Evolutionary conservation across 2,888 invertebrate species (phyloP).

Genomic region (Drosophila acutilabella): DNA sequence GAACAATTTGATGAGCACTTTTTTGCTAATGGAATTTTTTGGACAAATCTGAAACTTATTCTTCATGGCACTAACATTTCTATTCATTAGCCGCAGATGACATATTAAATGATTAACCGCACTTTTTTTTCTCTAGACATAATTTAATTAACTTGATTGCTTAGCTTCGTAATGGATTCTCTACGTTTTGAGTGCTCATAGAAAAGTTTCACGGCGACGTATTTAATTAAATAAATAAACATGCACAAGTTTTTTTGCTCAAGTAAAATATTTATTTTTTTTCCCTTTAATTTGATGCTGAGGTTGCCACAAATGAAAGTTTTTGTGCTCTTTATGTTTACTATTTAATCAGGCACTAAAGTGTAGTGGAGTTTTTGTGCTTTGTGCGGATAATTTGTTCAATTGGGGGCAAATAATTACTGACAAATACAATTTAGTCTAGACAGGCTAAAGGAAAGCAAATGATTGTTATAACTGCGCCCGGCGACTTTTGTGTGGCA

Average conservation of each 20-base stretch:
- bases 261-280: conserved; percentile 5
- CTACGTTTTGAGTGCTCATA: conserved; percentile 35
- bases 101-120: conserved; percentile 7
- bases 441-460: conserved; percentile 52
- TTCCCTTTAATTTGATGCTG: conserved; percentile 18
- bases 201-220: conserved; percentile 58
- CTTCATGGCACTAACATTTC: conserved; percentile 7
- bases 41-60: conserved; percentile 6
- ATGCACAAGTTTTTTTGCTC: conserved; percentile 55
- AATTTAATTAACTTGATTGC: conserved; percentile 50
- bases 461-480: conserved; percentile 46
- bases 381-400: conserved; percentile 33
- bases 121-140: not conserved
- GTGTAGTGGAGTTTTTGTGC: conserved; percentile 1
- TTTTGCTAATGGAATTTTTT: not conserved
- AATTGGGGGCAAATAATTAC: conserved; percentile 64
- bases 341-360: conserved; percentile 29
- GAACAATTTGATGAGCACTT: not conserved
- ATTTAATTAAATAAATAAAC: conserved; percentile 77
- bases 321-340: conserved; percentile 38
- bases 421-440: conserved; percentile 69
- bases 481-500: conserved; percentile 12
- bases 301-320: conserved; percentile 65
- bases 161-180: conserved; percentile 24
- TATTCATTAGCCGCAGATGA: conserved; percentile 19